Base-by-base conservation (phyloP, 2,113 vertebrate species). In the Diadophis punctatus region DNA sequence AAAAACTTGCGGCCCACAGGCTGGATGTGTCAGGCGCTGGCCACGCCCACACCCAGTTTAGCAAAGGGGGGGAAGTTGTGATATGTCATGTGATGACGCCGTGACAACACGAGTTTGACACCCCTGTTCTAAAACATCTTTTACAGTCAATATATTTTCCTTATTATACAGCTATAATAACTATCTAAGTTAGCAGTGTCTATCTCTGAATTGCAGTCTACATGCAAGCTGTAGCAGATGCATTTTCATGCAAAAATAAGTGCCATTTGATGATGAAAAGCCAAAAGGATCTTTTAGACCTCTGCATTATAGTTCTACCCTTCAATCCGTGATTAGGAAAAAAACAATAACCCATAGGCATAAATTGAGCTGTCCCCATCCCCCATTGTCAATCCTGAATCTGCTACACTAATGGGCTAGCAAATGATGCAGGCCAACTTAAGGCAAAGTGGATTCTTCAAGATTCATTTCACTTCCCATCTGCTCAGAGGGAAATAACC, bases 11-110 rank as follows among this genome's bases (percentile, higher is more conserved):
- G 22, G 7, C 55, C 22, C 16, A 16, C 0, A 18, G 14, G 52
- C 16, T 3, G 0, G 52, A 53, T 53, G 16, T 3, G 0, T 53
- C 52, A 53, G 0, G 0, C 14, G 4, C 16, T 53, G 52, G 52
- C 52, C 14, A 53, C 3, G 52, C 52, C 3, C 52, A 53, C 3
- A 3, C 4, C 52, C 3, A 3, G 14, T 52, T 52, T 18, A 53
- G 16, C 52, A 53, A 53, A 18, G 14, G 52, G 52, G 52, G 16
- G 4, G 1, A 12, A 53, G 52, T 53, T 4, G 52, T 0, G 14
- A 16, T 53, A 53, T 16, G 14, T 53, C 52, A 16, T 3, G 3
- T 18, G 52, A 5, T 0, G 4, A 3, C 3, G 52, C 16, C 12
- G 3, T 16, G 52, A 53, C 3, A 14, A 53, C 52, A 53, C 1